Evolutionary conservation across 2,797 vertebrate species (phyloP).

Genomic region (Cyprinella venusta): DNA sequence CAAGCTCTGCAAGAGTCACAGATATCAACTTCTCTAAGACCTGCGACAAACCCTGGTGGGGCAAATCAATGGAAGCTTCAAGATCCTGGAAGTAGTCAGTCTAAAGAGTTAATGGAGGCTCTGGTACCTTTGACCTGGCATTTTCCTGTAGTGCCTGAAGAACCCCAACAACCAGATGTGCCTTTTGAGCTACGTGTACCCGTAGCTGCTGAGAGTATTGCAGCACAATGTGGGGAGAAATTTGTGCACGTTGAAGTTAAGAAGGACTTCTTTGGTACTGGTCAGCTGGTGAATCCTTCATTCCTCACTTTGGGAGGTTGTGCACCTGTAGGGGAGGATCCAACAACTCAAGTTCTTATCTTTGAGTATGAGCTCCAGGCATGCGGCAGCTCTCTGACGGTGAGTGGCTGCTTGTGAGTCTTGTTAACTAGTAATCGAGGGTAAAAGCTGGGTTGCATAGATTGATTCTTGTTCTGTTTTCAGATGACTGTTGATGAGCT

Average conservation of each 20-base stretch:
- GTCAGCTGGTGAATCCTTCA: conserved; percentile 59
- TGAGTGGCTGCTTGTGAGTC: conserved; percentile 49
- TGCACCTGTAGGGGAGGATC: conserved; percentile 49
- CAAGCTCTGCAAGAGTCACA: neutral
- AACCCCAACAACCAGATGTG: neutral
- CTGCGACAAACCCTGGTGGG: neutral
- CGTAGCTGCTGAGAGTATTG: conserved; percentile 60
- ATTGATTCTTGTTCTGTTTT: neutral
- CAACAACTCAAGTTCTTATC: conserved; percentile 56
- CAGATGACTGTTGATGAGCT: conserved; percentile 65
- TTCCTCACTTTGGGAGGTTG: conserved; percentile 64
- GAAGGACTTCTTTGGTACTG: conserved; percentile 71
- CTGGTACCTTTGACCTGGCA: conserved; percentile 58
- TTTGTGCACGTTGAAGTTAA: conserved; percentile 66
- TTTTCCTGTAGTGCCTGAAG: conserved; percentile 62
- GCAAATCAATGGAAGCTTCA: neutral
- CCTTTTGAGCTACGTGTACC: conserved; percentile 55
- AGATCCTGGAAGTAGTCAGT: conserved; percentile 23
- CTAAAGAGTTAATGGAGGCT: conserved; percentile 61
- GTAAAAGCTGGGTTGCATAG: neutral
- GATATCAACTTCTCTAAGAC: neutral
- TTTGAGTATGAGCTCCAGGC: conserved; percentile 67
- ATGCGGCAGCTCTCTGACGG: conserved; percentile 64
- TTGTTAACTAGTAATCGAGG: neutral
- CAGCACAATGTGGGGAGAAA: conserved; percentile 67